Conservation (phyloP, 2,888 invertebrate species). For the Spialia ferax region DNA sequence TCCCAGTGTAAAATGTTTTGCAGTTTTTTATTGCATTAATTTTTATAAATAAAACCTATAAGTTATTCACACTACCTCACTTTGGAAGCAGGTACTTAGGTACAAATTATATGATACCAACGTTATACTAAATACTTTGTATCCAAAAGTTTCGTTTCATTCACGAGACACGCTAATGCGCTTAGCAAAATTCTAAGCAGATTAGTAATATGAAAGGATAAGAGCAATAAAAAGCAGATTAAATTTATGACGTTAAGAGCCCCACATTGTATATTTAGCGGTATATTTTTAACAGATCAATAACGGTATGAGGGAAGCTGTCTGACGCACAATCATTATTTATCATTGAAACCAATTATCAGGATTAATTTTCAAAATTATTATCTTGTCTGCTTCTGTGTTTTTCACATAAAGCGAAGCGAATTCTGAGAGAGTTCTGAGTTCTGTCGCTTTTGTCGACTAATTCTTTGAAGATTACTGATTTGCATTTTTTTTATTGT, state of each 20-base stretch:
- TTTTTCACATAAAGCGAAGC: background rate
- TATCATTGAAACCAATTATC: background rate
- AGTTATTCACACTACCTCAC: no score
- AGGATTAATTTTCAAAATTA: background rate
- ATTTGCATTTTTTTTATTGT: no score
- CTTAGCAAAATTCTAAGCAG: conserved; percentile 5
- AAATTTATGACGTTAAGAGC: conserved; percentile 18
- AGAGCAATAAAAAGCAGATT: conserved; percentile 15
- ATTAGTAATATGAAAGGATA: conserved; percentile 7
- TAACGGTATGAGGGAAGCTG: conserved; percentile 16
- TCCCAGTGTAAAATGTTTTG: no score
- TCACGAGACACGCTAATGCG: background rate
- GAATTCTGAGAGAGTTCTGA: no score
- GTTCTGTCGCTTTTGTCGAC: no score
- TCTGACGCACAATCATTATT: background rate
- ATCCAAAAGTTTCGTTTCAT: background rate
- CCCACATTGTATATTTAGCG: conserved; percentile 5
- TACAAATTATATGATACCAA: no score
- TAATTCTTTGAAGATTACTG: no score
- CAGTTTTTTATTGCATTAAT: no score
- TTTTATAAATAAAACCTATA: no score
- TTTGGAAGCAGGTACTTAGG: no score
- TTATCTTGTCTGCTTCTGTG: background rate
- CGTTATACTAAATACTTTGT: background rate
- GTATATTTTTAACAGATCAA: conserved; percentile 16